phyloP scores from a whole-genome alignment of 2,888 invertebrate species.

The Eremobia ochroleuca region DNA sequence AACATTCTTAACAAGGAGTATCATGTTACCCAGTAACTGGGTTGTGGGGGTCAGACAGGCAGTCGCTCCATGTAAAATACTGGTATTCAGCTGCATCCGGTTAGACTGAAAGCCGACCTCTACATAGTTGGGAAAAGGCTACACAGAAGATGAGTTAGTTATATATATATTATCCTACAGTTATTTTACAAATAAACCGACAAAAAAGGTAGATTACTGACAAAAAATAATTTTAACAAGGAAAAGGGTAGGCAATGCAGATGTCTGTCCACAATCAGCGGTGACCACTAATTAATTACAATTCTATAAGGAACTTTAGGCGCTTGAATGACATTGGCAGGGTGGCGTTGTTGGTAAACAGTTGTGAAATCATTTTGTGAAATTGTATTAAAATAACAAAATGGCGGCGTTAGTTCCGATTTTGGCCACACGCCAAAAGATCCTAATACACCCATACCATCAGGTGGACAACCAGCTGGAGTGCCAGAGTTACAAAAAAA shows the following conservation, averaged over 20 bases:
- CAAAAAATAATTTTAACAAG: not conserved
- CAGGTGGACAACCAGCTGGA: not conserved
- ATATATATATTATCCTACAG: not conserved
- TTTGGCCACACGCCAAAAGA: not conserved
- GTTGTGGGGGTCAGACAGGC: too few relatives aligned
- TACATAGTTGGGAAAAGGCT: too few relatives aligned
- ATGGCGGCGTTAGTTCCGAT: not conserved
- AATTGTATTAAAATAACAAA: not conserved
- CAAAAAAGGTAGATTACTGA: not conserved
- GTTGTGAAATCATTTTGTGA: not conserved
- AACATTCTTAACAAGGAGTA: too few relatives aligned
- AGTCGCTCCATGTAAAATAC: too few relatives aligned
- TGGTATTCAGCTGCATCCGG: too few relatives aligned
- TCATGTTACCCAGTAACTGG: too few relatives aligned
- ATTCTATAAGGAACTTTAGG: not conserved
- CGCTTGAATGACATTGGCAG: not conserved
- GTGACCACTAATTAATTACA: not conserved
- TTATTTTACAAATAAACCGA: not conserved
- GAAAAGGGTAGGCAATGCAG: not conserved
- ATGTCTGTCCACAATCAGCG: too few relatives aligned
- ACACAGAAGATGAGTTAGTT: too few relatives aligned
- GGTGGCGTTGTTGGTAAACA: too few relatives aligned
- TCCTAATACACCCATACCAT: not conserved
- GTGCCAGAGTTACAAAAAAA: conserved; percentile 7
- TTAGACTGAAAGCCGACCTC: too few relatives aligned